Evolutionary conservation across 2,888 invertebrate genomes (phyloP), one percentile per base, ranked within the genome.

Genomic region (Dysmachus trigonus): DNA sequence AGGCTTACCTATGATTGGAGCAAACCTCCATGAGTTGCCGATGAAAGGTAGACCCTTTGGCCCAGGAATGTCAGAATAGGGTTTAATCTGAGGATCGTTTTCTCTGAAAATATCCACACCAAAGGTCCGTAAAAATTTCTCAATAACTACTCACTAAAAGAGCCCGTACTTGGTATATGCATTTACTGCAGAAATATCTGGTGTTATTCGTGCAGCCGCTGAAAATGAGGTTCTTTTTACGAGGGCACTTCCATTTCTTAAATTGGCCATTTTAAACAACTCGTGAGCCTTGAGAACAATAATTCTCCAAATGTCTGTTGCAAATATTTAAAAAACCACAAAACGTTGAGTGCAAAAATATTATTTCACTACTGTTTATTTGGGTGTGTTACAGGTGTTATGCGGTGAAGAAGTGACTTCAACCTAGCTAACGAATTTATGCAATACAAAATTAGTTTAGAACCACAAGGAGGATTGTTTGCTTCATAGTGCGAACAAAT

Each of bases 21-120:
- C 95, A 91, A 96, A 96, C 88, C 96, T 93, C 96, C 96, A 96
- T 3, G 96, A 95, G 91, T 96, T 96, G 85, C 96, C 96, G 81
- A 96, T 92, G 76, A 96, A 86, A 0, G 96, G 96, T 90, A 96
- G 91, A 81, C 95, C 95, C 91, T 93, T 94, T 22, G 96, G 96
- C 27, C 96, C 96, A 3, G 96, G 96, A 90, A 96, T 95, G 87
- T 94, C 93, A 81, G 93, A 91, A 91, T 96, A 96, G 0, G 94
- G 93, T 86, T 91, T 92, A 3, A 74, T 47, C 18, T 85, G 22
- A n/a, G 74, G 38, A 81, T 72, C 27, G 35, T 22, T 71, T 62
- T 82, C 74, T 51, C 53, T 84, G 72, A 74, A 74, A 76, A 18
- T 31, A 81, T 30, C 31, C 31, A 10, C 22, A n/a, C 15, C 31